Evolutionary conservation across 2,797 vertebrate species (phyloP), one percentile per base, ranked within the genome.

Genomic region (Mycteria americana): DNA sequence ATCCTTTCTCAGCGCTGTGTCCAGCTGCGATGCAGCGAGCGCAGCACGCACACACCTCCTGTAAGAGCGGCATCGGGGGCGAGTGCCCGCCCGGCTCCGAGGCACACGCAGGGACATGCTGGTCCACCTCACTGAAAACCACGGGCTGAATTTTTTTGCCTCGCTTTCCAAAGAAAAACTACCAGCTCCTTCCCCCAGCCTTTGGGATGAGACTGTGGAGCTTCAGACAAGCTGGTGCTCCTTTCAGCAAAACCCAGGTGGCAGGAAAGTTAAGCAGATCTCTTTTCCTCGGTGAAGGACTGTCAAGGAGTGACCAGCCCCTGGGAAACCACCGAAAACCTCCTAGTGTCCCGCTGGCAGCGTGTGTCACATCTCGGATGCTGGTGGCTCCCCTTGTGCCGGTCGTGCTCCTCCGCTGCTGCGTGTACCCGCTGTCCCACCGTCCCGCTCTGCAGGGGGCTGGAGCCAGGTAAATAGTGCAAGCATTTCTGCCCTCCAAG

Each of bases 361-460:
- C 22, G 6, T 64, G 43, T 59, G 56, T 79, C 72, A 23, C 13
- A 4, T 59, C 43, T 94, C 15, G 4, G 41, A 11, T 60, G 53
- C 76, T 74, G 65, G 25, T 60, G 31, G 68, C 53, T 91, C 33
- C 84, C 43, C 45, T 89, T 77, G 54, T 57, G 31, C 43, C 78
- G 70, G 17, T 30, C 3, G 3, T 41, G 59, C 35, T 88, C 41
- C 67, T 84, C 37, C 0, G 1, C 24, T 78, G 30, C 43, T 60
- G 50, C 0, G 0, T 30, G 39, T 53, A 48, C 37, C 54, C 0
- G 0, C 46, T 76, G 68, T 33, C 63, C 41, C 30, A 8, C 1
- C 3, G 35, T 63, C 59, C 48, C 2, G 4, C 73, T 73, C 67
- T 24, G 18, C 50, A 82, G 70, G 31, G 0, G 0, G 25, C 45